Base-by-base conservation (phyloP, 1,140 invertebrate species). In the Drosophila sucinea region DNA sequence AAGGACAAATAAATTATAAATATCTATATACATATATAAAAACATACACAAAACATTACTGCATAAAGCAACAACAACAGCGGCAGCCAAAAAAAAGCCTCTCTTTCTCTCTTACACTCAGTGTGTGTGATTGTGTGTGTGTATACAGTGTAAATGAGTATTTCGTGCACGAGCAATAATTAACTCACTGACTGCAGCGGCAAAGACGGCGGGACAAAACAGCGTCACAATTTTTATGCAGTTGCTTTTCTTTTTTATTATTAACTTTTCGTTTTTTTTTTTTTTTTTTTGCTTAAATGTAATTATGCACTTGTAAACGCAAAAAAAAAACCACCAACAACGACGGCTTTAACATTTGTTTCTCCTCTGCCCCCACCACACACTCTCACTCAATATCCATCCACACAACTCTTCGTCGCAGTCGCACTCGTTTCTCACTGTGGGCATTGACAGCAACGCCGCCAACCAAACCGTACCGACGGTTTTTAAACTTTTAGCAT, bases 141-240 rank as follows among this genome's bases (percentile, higher is more conserved):
- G 38, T 61, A 35, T 27, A 33, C 33, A 47, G 77, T 85, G 77
- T 85, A 77, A 81, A 85, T 84, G 77, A 84, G 66, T 83, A 68
- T 75, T 78, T 76, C 79, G 69, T 87, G 83, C 79, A 73, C 75
- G 78, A 68, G 65, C 62, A 75, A 80, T 81, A 85, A 85, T 86
- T 81, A 85, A 70, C 63, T 75, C 82, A 79, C 82, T 79, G 67
- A 67, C 81, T 76, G 76, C 80, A 70, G 68, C 47, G 60, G 65
- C 69, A 62, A 57, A 61, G 61, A 29, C 41, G 57, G 35, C 67
- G 41, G 41, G 35, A 25, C 58, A 54, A 25, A 27, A 47, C 60
- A 62, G 25, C 25, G 29, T 47, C 40, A 47, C 40, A 51, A 38
- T 40, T 61, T 51, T 7, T 69, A 66, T 76, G 67, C 69, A 76